phyloP scores from a whole-genome alignment of 2,113 vertebrate genomes.

The Scartelaos histophorus region DNA sequence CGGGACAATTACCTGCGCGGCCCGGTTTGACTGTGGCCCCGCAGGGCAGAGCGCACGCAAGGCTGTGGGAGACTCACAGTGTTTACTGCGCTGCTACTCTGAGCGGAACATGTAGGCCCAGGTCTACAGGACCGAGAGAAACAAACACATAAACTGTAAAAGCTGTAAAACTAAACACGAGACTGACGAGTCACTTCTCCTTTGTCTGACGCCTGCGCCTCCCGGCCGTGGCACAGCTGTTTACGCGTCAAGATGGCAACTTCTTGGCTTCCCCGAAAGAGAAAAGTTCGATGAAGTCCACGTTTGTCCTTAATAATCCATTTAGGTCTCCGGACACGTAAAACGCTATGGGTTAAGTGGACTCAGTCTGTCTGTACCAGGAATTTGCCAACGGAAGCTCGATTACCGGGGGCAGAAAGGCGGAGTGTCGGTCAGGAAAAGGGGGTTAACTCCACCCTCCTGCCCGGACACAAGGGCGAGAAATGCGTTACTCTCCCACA shows the following conservation, averaged over 20 bases:
- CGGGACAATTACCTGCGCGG: neutral
- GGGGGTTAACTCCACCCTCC: conserved; percentile 53
- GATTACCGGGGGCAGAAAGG: conserved; percentile 47
- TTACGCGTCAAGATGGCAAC: conserved; percentile 9
- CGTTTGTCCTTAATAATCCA: neutral
- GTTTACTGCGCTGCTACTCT: conserved; percentile 39
- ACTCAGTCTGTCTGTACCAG: conserved; percentile 5
- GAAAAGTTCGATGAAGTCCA: conserved; percentile 1
- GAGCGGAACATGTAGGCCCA: conserved; percentile 17
- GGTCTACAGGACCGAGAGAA: neutral
- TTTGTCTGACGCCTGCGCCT: neutral
- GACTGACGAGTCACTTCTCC: conserved; percentile 51
- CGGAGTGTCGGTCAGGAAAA: conserved; percentile 61
- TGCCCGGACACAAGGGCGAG: conserved; percentile 1
- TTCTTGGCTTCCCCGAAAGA: neutral
- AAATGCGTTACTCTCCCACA: neutral
- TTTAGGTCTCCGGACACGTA: neutral
- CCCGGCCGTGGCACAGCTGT: conserved; percentile 4
- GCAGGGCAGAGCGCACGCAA: conserved; percentile 17
- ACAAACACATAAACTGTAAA: conserved; percentile 10
- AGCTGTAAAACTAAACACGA: conserved; percentile 37
- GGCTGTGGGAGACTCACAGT: neutral
- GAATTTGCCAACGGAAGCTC: conserved; percentile 60
- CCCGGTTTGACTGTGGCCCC: conserved; percentile 15
- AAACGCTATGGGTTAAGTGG: neutral